phyloP scores from a whole-genome alignment of 1,140 invertebrate genomes.

The Leucophenga varia region DNA sequence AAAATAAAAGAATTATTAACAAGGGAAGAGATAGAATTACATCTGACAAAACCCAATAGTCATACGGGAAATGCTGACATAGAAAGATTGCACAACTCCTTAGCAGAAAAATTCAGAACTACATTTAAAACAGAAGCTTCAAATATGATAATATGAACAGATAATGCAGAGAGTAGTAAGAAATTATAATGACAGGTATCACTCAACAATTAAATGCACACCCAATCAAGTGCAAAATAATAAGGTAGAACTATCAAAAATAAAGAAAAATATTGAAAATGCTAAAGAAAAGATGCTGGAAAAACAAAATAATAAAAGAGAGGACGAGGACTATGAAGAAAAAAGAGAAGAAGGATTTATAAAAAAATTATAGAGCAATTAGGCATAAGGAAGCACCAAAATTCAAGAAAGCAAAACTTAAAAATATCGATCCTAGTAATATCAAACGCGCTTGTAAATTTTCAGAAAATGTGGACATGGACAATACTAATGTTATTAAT shows the following conservation, averaged over 20 bases:
- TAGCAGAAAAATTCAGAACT: slow-evolving; percentile 10
- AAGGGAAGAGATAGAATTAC: slow-evolving; percentile 10
- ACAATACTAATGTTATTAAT: slow-evolving; percentile 13
- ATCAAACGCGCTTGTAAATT: slow-evolving; percentile 15
- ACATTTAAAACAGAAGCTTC: slow-evolving; percentile 4
- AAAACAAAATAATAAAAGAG: slow-evolving; percentile 10
- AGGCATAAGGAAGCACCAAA: slow-evolving; percentile 16
- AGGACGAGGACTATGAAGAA: slow-evolving; percentile 13
- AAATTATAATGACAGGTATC: too few species aligned
- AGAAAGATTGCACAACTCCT: slow-evolving; percentile 13
- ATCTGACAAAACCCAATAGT: slow-evolving; percentile 18
- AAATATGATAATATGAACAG: slow-evolving; percentile 9
- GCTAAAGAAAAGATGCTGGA: slow-evolving; percentile 12
- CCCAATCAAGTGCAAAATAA: slow-evolving; percentile 4
- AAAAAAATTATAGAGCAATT: slow-evolving; percentile 5
- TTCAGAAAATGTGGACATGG: slow-evolving; percentile 7
- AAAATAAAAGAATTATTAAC: slow-evolving; percentile 11
- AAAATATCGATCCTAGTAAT: slow-evolving; percentile 13
- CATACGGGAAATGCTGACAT: slow-evolving; percentile 17
- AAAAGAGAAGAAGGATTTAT: too few species aligned
- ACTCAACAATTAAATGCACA: too few species aligned
- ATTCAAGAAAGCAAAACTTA: slow-evolving; percentile 16
- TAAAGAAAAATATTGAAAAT: slow-evolving; percentile 17
- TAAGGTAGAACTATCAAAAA: slow-evolving; percentile 9
- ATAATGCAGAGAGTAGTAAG: too few species aligned